Percentiles rank a stretch among this genome's conserved stretches.
Evolutionary conservation across 2,888 invertebrate species (phyloP).

Genomic region (Lissonota sp.): DNA sequence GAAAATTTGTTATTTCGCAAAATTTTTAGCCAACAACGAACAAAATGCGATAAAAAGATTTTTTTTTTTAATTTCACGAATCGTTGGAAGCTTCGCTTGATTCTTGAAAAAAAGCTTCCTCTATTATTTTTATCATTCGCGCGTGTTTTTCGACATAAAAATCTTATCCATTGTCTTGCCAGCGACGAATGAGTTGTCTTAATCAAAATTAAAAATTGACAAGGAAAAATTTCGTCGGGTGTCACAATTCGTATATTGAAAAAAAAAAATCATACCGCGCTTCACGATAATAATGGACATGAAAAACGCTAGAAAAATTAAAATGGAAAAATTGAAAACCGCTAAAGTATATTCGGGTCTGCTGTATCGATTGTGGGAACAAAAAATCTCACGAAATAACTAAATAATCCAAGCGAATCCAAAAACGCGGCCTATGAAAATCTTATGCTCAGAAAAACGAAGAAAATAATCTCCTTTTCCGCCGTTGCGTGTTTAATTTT

Average conservation of each 20-base stretch:
- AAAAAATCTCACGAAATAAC: constrained; percentile 4
- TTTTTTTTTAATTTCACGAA: too few species aligned
- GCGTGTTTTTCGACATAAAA: too few species aligned
- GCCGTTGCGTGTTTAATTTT: not conserved
- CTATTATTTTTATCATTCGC: too few species aligned
- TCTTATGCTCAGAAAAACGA: constrained; percentile 30
- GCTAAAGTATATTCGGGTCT: constrained; percentile 41
- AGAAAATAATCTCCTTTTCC: constrained; percentile 10
- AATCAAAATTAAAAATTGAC: constrained; percentile 40
- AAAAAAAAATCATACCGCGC: constrained; percentile 19
- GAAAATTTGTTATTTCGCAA: too few species aligned
- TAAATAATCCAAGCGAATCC: constrained; percentile 32
- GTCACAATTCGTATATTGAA: constrained; percentile 14
- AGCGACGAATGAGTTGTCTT: constrained; percentile 22
- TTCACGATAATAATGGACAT: constrained; percentile 46
- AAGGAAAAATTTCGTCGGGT: not conserved
- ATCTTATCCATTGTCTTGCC: constrained; percentile 26
- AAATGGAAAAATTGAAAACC: not conserved
- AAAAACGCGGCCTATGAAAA: constrained; percentile 54
- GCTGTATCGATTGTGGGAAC: constrained; percentile 23
- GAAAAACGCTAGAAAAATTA: constrained; percentile 23
- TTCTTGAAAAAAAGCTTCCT: too few species aligned
- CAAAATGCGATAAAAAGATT: too few species aligned
- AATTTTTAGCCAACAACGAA: too few species aligned
- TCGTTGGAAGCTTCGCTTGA: too few species aligned